phyloP scores from a whole-genome alignment of 2,797 vertebrate species.

The Pangasius macronema region DNA sequence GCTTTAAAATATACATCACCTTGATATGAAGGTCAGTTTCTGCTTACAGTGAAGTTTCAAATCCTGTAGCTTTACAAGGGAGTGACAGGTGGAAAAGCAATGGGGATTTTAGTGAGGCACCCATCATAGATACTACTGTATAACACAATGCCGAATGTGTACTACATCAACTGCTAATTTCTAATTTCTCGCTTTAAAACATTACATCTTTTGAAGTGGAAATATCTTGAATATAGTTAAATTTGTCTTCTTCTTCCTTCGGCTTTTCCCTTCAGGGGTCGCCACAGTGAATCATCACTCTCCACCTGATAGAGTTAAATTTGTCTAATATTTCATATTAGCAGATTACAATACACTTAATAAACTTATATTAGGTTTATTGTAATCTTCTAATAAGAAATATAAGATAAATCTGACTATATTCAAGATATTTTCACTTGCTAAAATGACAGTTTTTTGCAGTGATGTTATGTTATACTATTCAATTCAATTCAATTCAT shows the following conservation, averaged over 20 bases:
- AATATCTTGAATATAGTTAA: neutral
- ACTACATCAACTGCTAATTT: neutral
- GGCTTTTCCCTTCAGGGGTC: too few relatives aligned
- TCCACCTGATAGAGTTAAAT: too few relatives aligned
- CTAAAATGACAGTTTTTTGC: neutral
- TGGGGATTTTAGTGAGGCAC: neutral
- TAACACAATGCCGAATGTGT: neutral
- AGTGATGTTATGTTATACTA: neutral
- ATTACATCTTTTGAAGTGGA: neutral
- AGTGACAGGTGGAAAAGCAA: neutral
- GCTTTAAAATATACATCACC: conserved; percentile 1
- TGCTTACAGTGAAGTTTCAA: neutral
- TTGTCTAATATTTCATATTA: neutral
- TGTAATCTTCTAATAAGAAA: neutral
- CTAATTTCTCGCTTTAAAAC: neutral
- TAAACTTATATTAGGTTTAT: neutral
- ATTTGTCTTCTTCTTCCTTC: too few relatives aligned
- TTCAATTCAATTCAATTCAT: too few relatives aligned
- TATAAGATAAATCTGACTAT: neutral
- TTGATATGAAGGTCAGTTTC: neutral
- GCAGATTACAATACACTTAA: neutral
- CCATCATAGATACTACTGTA: neutral
- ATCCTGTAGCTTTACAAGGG: neutral
- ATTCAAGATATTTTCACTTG: neutral
- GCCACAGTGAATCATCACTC: too few relatives aligned